A percentile compares a stretch with the other conserved stretches of the same genome.
These are phyloP conservation scores for Invenusta paracnida DNA, from an alignment of 2,888 invertebrate genomes.

Conservation along the genomic window DNA sequence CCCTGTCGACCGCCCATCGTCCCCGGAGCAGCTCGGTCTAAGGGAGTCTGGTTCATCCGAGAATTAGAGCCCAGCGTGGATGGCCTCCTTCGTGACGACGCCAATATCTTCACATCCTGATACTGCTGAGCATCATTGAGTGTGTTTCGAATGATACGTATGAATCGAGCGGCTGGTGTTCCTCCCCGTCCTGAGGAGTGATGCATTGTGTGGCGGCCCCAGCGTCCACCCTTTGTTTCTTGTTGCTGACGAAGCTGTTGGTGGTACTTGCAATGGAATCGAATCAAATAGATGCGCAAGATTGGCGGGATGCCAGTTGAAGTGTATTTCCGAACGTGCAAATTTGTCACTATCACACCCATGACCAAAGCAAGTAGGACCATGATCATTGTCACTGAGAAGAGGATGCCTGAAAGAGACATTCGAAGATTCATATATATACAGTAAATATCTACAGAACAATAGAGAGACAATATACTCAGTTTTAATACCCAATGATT, in stretches of 20 bases:
- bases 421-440: background rate
- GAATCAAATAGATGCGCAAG: background rate
- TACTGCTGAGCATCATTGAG: background rate
- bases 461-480: no score
- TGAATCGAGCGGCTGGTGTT: conserved; percentile 28
- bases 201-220: background rate
- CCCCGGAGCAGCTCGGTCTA: background rate
- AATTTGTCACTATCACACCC: conserved; percentile 40
- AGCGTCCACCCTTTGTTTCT: background rate
- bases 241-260: background rate
- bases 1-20: background rate
- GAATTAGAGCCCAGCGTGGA: background rate
- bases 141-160: background rate
- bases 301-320: conserved; percentile 4
- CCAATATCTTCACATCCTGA: background rate
- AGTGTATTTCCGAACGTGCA: conserved; percentile 37
- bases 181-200: no score
- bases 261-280: conserved; percentile 35
- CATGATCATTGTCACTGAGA: conserved; percentile 38
- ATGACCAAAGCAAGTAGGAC: conserved; percentile 32
- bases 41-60: background rate
- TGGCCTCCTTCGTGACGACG: background rate
- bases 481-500: no score
- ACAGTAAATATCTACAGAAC: no score
- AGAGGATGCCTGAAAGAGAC: conserved; percentile 32